These are phyloP conservation scores for Vulpes ferrilata DNA, from an alignment of 2,113 vertebrate species.

Conservation along the genomic window DNA sequence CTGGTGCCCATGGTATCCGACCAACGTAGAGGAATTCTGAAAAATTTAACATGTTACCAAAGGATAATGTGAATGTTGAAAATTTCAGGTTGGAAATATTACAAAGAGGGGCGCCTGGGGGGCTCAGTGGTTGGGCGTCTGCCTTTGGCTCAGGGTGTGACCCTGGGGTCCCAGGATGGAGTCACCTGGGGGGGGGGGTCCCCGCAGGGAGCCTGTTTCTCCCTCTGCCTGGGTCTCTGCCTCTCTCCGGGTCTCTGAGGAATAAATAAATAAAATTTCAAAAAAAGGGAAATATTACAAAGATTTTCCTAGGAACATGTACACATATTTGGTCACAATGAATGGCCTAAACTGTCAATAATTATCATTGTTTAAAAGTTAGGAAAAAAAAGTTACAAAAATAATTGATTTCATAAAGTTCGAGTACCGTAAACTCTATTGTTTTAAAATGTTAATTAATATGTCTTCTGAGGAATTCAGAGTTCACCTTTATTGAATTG, in stretches of 20 bases:
- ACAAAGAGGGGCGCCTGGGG: neutral
- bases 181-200: too few relatives aligned
- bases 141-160: too few relatives aligned
- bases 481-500: slow-evolving; percentile 17
- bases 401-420: neutral
- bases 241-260: too few relatives aligned
- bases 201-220: too few relatives aligned
- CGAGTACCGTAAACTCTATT: neutral
- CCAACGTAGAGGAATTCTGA: neutral
- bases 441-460: slow-evolving; percentile 41
- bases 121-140: too few relatives aligned
- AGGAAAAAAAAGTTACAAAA: neutral
- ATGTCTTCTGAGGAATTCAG: neutral
- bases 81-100: neutral
- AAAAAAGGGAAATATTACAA: neutral
- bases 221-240: too few relatives aligned
- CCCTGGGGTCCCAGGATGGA: too few relatives aligned
- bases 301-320: neutral
- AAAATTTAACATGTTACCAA: neutral
- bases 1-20: neutral
- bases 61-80: slow-evolving; percentile 21
- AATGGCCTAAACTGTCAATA: neutral
- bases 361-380: neutral
- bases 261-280: too few relatives aligned
- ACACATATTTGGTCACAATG: neutral